Conservation (phyloP, 2,113 vertebrate species). For the Nycticorax nycticorax region DNA sequence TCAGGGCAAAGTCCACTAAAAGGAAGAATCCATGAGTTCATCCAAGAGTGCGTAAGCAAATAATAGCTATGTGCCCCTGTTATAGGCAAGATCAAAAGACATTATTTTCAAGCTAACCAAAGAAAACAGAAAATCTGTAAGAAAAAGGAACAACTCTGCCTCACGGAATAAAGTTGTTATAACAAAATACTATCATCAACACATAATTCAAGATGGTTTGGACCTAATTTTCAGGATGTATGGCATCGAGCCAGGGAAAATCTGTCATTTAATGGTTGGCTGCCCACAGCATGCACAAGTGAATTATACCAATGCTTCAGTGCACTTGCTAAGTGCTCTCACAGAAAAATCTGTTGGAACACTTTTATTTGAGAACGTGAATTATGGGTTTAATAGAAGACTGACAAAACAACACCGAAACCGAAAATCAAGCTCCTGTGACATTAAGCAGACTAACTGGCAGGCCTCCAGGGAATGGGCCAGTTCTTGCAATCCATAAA, state of each 20-base stretch:
- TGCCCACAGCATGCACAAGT: constrained; percentile 36
- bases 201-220: constrained; percentile 42
- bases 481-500: neutral
- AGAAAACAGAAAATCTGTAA: neutral
- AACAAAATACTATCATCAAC: constrained; percentile 32
- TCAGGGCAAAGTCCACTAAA: neutral
- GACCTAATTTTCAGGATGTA: neutral
- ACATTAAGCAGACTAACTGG: neutral
- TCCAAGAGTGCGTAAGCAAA: neutral
- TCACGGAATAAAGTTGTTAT: neutral
- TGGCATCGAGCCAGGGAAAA: constrained; percentile 15
- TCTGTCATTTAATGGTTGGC: constrained; percentile 47
- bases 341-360: constrained; percentile 20
- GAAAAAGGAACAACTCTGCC: neutral
- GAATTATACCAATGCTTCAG: constrained; percentile 46
- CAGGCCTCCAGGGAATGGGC: neutral
- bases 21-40: neutral
- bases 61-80: neutral
- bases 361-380: neutral
- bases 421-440: neutral
- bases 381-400: constrained; percentile 21
- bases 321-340: neutral
- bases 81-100: neutral
- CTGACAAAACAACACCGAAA: neutral
- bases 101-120: neutral